These are phyloP conservation scores for Leptinotarsa lineolata DNA, from an alignment of 1,140 invertebrate species.

Conservation along the genomic window DNA sequence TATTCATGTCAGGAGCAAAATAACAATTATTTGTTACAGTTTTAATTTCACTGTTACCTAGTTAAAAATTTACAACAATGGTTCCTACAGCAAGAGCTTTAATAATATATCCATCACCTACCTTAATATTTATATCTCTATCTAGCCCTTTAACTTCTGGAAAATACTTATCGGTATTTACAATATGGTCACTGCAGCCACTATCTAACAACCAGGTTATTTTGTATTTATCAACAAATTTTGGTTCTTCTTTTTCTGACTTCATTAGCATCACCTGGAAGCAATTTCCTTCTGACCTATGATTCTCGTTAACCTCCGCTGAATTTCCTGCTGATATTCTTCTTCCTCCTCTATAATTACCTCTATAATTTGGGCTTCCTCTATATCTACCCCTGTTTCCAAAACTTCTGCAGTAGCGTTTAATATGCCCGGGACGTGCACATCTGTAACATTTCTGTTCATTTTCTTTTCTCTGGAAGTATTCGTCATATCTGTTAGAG, in stretches of 20 bases:
- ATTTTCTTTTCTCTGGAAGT: constrained; percentile 3
- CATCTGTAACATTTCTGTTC: constrained; percentile 22
- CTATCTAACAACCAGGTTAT: constrained; percentile 49
- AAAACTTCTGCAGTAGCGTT: neutral
- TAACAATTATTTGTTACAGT: constrained; percentile 45
- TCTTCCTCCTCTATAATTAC: neutral
- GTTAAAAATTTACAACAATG: constrained; percentile 41
- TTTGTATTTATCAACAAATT: too few species aligned
- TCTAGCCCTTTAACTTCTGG: constrained; percentile 45
- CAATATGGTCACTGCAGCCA: constrained; percentile 53
- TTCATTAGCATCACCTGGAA: neutral
- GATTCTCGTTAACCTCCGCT: neutral
- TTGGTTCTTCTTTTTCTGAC: neutral
- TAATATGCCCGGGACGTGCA: neutral
- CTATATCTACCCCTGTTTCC: neutral
- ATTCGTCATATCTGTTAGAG: neutral
- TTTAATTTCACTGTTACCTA: constrained; percentile 26
- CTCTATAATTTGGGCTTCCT: constrained; percentile 2
- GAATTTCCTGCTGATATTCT: neutral
- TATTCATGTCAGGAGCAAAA: constrained; percentile 44
- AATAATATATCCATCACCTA: constrained; percentile 46
- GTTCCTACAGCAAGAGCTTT: constrained; percentile 48
- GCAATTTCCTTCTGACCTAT: neutral
- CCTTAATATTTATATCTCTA: constrained; percentile 28
- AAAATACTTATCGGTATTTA: constrained; percentile 51